Conservation (phyloP, 1,140 invertebrate species). For the Liolophura sinensis region DNA sequence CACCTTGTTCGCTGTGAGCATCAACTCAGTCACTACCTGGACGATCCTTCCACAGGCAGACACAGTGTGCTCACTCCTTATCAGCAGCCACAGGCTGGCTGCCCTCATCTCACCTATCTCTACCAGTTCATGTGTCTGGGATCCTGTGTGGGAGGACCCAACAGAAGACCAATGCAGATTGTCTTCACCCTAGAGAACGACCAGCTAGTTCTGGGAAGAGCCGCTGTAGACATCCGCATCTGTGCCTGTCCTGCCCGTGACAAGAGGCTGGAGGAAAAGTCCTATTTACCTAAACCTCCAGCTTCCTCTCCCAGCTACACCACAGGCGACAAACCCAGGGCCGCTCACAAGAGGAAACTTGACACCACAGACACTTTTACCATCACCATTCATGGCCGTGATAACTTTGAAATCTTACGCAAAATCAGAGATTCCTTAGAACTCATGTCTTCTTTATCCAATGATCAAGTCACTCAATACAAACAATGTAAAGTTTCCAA, state of each 20-base stretch:
- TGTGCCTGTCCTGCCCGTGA: too few relatives aligned
- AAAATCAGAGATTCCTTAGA: slow-evolving; percentile 29
- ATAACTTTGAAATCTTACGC: slow-evolving; percentile 56
- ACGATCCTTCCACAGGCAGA: slow-evolving; percentile 53
- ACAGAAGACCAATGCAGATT: slow-evolving; percentile 70
- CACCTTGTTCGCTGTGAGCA: slow-evolving; percentile 64
- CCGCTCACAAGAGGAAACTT: too few relatives aligned
- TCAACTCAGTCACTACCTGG: slow-evolving; percentile 55
- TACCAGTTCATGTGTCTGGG: slow-evolving; percentile 78
- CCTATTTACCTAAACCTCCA: not conserved
- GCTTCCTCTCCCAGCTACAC: not conserved
- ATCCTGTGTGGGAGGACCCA: slow-evolving; percentile 74
- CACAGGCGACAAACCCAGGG: not conserved
- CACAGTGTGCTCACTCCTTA: slow-evolving; percentile 64
- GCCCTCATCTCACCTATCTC: slow-evolving; percentile 64
- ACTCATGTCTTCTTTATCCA: too few relatives aligned
- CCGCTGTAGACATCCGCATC: too few relatives aligned
- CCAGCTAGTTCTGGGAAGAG: too few relatives aligned
- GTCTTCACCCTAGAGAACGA: slow-evolving; percentile 72
- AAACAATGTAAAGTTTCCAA: too few relatives aligned
- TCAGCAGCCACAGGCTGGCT: slow-evolving; percentile 63
- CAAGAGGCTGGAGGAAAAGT: not conserved
- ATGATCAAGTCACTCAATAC: too few relatives aligned
- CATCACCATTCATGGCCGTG: slow-evolving; percentile 28
- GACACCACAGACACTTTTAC: too few relatives aligned